phyloP scores from a whole-genome alignment of 1,140 invertebrate species.

The Ganaspis sp. region DNA sequence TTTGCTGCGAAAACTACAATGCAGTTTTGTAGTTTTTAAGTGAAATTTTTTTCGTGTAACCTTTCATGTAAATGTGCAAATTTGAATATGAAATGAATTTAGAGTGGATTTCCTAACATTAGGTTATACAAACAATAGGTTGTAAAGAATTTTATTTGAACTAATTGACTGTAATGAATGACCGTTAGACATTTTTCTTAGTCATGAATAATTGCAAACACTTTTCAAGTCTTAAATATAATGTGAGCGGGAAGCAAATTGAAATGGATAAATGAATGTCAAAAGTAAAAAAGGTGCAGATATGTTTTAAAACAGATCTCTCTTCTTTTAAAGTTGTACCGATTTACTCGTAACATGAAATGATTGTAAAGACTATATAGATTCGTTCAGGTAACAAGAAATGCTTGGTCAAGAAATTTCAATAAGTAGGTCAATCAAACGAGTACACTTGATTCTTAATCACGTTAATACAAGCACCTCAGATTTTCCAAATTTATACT shows the following conservation, averaged over 20 bases:
- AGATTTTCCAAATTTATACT: neutral
- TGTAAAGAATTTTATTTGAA: neutral
- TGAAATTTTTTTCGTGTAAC: no score
- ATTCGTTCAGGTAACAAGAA: slow-evolving; percentile 15
- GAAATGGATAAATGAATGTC: neutral
- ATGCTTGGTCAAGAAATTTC: slow-evolving; percentile 41
- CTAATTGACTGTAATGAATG: neutral
- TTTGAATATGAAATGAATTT: neutral
- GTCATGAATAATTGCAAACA: neutral
- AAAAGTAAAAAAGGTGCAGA: neutral
- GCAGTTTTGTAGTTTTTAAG: no score
- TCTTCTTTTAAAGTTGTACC: neutral
- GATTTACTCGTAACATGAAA: slow-evolving; percentile 27
- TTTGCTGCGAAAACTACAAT: no score
- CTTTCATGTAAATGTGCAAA: neutral
- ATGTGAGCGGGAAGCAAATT: neutral
- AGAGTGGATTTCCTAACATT: neutral
- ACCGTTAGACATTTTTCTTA: neutral
- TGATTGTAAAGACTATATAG: slow-evolving; percentile 27
- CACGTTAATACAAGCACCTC: neutral
- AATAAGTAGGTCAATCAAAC: slow-evolving; percentile 44
- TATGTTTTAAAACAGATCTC: neutral
- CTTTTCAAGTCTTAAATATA: neutral
- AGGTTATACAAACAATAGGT: slow-evolving; percentile 8
- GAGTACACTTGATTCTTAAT: neutral